Evolutionary conservation across 2,888 invertebrate species (phyloP).

Genomic region (Plusia festucae): DNA sequence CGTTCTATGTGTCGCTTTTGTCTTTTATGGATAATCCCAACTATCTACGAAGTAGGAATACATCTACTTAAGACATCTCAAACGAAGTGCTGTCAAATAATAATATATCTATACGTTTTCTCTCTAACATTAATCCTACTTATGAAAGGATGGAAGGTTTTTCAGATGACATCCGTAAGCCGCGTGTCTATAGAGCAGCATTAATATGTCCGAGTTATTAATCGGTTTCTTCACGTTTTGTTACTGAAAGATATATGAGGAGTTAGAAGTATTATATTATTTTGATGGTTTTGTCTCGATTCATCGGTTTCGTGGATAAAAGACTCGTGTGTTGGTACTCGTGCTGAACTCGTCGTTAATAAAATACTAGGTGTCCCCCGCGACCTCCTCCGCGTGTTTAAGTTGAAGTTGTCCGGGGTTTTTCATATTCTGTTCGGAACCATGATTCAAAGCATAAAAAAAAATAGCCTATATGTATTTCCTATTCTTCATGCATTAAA

Average conservation of each 20-base stretch:
- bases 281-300: neutral
- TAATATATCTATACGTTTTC: neutral
- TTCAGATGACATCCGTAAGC: slow-evolving; percentile 2
- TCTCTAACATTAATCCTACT: neutral
- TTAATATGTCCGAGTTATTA: neutral
- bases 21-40: neutral
- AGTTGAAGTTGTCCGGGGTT: too few relatives aligned
- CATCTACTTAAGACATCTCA: neutral
- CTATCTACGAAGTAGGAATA: neutral
- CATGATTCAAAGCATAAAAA: too few relatives aligned
- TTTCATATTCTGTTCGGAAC: too few relatives aligned
- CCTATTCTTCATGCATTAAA: too few relatives aligned
- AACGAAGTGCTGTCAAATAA: neutral
- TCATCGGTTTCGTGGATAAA: neutral
- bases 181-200: neutral
- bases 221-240: neutral
- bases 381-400: too few relatives aligned
- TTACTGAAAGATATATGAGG: neutral
- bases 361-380: too few relatives aligned
- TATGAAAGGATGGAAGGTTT: neutral
- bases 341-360: too few relatives aligned
- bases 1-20: neutral
- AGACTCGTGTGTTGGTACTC: too few relatives aligned
- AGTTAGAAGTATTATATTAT: neutral
- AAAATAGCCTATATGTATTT: too few relatives aligned